Conservation (phyloP, 2,888 invertebrate genomes). For the Dolomedes plantarius region DNA sequence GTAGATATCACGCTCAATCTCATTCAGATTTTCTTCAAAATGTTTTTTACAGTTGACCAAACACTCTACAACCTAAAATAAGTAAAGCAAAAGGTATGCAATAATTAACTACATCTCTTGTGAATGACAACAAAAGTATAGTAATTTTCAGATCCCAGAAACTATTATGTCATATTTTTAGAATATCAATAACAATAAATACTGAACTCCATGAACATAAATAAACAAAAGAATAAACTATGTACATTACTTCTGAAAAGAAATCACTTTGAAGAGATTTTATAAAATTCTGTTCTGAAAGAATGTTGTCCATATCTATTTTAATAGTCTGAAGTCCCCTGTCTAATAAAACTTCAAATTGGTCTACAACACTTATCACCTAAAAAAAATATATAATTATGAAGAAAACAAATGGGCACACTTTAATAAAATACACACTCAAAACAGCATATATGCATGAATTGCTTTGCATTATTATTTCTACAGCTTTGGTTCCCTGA, state of each 20-base stretch:
- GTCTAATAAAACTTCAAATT: not conserved
- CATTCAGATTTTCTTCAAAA: constrained; percentile 3
- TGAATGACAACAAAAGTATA: no score
- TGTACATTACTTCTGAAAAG: constrained; percentile 27
- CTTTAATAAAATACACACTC: not conserved
- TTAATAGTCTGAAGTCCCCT: constrained; percentile 23
- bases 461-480: no score
- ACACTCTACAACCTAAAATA: constrained; percentile 12
- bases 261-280: constrained; percentile 11
- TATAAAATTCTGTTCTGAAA: constrained; percentile 16
- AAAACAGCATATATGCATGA: not conserved
- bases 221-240: not conserved
- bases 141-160: no score
- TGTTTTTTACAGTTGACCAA: not conserved
- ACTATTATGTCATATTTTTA: no score
- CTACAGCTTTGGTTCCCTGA: no score
- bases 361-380: constrained; percentile 19
- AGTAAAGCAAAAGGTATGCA: no score
- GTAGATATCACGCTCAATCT: constrained; percentile 9
- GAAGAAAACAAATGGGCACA: not conserved
- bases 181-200: no score
- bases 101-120: no score
- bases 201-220: no score
- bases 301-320: constrained; percentile 9
- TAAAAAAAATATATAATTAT: constrained; percentile 13